phyloP scores from a whole-genome alignment of 2,888 invertebrate species.

The Stegana nigrithorax region DNA sequence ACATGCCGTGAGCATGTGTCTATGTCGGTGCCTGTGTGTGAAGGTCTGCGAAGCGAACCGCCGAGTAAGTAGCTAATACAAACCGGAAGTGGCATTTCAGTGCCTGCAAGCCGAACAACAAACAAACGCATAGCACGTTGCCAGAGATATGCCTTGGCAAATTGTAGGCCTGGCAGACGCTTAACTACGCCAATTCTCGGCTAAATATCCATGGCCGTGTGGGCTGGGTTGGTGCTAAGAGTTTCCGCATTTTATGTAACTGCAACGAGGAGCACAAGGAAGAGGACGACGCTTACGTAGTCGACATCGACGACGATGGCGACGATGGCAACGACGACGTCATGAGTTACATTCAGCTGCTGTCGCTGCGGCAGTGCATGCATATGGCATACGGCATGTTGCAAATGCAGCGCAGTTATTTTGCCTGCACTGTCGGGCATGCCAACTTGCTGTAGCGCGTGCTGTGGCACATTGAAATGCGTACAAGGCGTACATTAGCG shows the following conservation, averaged over 20 bases:
- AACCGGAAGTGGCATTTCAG: constrained; percentile 50
- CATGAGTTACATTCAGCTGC: too few relatives aligned
- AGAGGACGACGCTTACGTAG: too few relatives aligned
- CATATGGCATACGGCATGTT: constrained; percentile 49
- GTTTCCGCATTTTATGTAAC: too few relatives aligned
- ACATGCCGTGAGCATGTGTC: not conserved
- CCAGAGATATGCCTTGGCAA: too few relatives aligned
- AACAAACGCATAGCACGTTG: constrained; percentile 10
- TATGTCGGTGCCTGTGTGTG: not conserved
- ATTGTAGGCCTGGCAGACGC: constrained; percentile 6
- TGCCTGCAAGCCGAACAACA: constrained; percentile 27
- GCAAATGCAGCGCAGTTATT: constrained; percentile 25
- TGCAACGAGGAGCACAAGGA: too few relatives aligned
- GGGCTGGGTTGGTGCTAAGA: too few relatives aligned
- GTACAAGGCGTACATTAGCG: too few relatives aligned
- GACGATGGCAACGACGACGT: too few relatives aligned
- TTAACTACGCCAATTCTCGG: too few relatives aligned
- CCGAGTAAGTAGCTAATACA: constrained; percentile 55
- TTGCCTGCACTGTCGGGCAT: constrained; percentile 47
- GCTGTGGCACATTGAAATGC: not conserved
- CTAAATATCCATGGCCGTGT: too few relatives aligned
- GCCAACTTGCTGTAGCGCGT: constrained; percentile 23
- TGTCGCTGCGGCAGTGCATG: constrained; percentile 36
- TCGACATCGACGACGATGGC: too few relatives aligned
- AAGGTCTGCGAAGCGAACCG: constrained; percentile 53